Conservation (phyloP, 2,888 invertebrate genomes). For the Sphecodes monilicornis region DNA sequence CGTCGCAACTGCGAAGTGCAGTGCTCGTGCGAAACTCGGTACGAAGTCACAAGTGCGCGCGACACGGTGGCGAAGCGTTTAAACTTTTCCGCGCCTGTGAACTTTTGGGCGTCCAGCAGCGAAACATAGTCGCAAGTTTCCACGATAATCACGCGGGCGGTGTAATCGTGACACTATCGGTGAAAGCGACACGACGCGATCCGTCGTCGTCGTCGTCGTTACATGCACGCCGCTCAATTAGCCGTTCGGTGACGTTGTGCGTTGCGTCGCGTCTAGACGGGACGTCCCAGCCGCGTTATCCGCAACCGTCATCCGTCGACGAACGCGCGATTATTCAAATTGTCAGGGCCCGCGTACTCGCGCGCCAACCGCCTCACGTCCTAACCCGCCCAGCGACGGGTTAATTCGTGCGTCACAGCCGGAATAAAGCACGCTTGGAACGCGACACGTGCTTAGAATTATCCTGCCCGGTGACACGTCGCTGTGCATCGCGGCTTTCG, state of each 20-base stretch:
- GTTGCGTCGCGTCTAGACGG: not conserved
- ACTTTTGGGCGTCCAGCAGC: not conserved
- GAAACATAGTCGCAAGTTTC: constrained; percentile 25
- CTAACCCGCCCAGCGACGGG: constrained; percentile 15
- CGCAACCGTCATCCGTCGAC: constrained; percentile 18
- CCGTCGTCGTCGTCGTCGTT: constrained; percentile 2
- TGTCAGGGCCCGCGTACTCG: constrained; percentile 19
- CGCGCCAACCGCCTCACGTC: not conserved
- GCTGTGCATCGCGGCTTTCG: not conserved
- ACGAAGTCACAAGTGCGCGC: not conserved
- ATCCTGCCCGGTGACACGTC: constrained; percentile 31
- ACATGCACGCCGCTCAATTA: constrained; percentile 43
- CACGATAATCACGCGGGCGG: constrained; percentile 28
- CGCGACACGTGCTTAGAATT: constrained; percentile 46
- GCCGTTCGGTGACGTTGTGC: not conserved
- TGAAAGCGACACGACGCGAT: not conserved
- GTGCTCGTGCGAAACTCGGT: not conserved
- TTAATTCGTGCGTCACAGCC: constrained; percentile 41
- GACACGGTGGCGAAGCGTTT: constrained; percentile 13
- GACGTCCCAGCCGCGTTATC: not conserved
- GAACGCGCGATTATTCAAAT: constrained; percentile 50
- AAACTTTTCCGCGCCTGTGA: constrained; percentile 8
- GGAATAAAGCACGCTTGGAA: constrained; percentile 32
- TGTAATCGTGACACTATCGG: constrained; percentile 37
- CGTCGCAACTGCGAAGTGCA: not conserved